A percentile compares a stretch with the other conserved stretches of the same genome.
phyloP scores from a whole-genome alignment of 2,888 invertebrate genomes.

The Leptodirus hochenwartii region DNA sequence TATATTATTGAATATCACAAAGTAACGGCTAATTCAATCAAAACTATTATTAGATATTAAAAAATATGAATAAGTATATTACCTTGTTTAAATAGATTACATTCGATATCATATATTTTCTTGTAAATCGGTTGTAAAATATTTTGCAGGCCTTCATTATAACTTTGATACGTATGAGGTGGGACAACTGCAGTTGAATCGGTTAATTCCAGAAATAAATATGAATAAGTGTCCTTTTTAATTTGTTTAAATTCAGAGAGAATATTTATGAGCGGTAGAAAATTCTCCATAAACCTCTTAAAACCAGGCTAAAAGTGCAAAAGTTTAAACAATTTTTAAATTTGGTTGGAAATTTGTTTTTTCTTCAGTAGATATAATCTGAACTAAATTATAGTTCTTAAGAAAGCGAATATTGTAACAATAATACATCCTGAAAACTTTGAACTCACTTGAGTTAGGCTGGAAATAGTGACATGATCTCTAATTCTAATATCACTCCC shows the following conservation, averaged over 20 bases:
- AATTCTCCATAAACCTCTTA: constrained; percentile 17
- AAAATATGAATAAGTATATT: no score
- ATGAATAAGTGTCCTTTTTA: constrained; percentile 14
- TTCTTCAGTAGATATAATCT: no score
- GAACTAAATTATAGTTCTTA: background rate
- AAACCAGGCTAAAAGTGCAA: constrained; percentile 12
- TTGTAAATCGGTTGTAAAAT: constrained; percentile 19
- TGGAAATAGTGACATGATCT: constrained; percentile 21
- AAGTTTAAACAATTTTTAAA: background rate
- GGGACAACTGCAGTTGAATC: constrained; percentile 7
- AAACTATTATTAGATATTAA: no score
- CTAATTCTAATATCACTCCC: constrained; percentile 18
- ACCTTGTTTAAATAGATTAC: constrained; percentile 21
- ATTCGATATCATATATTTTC: constrained; percentile 19
- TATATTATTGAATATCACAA: background rate
- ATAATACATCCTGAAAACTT: background rate
- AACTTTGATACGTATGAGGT: constrained; percentile 21
- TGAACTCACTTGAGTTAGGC: constrained; percentile 19
- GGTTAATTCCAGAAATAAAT: constrained; percentile 3
- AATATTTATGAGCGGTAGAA: constrained; percentile 21
- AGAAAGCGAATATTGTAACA: background rate
- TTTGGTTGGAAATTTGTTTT: no score
- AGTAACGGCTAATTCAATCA: no score
- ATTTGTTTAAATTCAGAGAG: constrained; percentile 19
- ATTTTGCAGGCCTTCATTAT: constrained; percentile 17